Base-by-base conservation (phyloP, 2,797 vertebrate species). In the Triplophysa bombifrons region DNA sequence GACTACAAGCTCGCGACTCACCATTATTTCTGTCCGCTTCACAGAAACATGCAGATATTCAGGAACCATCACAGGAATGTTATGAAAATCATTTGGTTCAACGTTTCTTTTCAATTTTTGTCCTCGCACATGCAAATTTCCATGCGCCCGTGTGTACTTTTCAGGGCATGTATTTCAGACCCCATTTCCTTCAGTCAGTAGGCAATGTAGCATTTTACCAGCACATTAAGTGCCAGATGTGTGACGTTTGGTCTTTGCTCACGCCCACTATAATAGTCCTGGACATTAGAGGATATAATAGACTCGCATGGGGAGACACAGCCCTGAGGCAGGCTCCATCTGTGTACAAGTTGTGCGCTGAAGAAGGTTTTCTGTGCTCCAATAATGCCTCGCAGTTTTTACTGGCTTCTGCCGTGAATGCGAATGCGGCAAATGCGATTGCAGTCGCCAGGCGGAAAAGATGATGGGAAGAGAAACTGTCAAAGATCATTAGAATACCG, bases 371-470 rank as follows among this genome's bases (percentile, higher is more conserved):
- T 65, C 25, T 38, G 71, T 58, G 38, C 70, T 67, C 69, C 78
- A 66, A 60, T 80, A 80, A 66, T 58, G 58, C 66, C 44, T 48
- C 48, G 19, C 46, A n/a, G 12, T 74, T 78, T 64, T 44, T 41
- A 73, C 44, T 17, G 27, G 55, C 67, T 50, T 48, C 72, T 76
- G 72, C 9, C 11, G 22, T 68, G 72, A 84, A 86, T 80, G 65
- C 19, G 69, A 82, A 82, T 70, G 68, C 3, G 74, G 89, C 89
- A 90, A 91, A 92, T 90, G 91, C 89, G 91, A 92, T 91, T 91
- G 93, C 88, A 88, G 87, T 84, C 85, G 87, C 88, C 88, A 87
- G 89, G 88, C 87, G 84, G 74, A 80, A 82, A 83, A 78, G 81
- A 83, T 71, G 66, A 81, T 72, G 78, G 74, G 78, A 81, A 75